Base-by-base conservation (phyloP, 2,113 vertebrate species). In the Tupaia tana region DNA sequence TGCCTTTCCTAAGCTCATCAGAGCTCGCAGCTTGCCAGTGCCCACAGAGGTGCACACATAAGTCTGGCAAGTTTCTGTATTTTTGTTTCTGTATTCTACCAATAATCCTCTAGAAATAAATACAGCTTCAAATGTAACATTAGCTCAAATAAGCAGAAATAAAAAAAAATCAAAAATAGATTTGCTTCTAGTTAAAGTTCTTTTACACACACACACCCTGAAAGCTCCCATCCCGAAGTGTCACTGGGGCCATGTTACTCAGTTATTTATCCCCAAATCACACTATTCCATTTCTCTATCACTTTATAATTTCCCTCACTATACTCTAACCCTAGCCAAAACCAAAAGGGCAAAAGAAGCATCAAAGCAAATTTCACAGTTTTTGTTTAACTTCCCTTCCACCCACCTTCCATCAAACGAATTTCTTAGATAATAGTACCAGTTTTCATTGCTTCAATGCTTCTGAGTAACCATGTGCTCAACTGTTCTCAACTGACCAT, bases 51-150 rank as follows among this genome's bases (percentile, higher is more conserved):
- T 27, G 64, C 54, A 74, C 12, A n/a, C 43, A 66, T 15, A 84
- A 52, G 6, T 90, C 64, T 92, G 63, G 12, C 10, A 56, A 34
- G 9, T 78, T 91, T 93, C 22, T 73, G n/a, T 77, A 61, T 66
- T 87, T 87, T 93, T 90, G 29, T 95, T 89, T 96, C n/a, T 71
- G 25, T 91, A 52, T 52, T 93, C 69, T 78, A 90, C 11, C 31
- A 59, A 82, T 95, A 70, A 83, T 88, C 58, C 90, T 88, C 91
- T 66, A 69, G 22, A 43, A n/a, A 67, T 64, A 93, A 90, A 89
- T 61, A 54, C 4, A 94, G 24, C 20, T 90, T 94, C 61, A 82
- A 63, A 85, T 58, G 34, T 70, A 88, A 94, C 86, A 34, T 15
- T 59, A 88, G 73, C 19, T 64, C 90, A 34, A 82, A 94, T 74